These are phyloP conservation scores for Eupithecia pulchellata DNA, from an alignment of 2,888 invertebrate species.

Conservation along the genomic window DNA sequence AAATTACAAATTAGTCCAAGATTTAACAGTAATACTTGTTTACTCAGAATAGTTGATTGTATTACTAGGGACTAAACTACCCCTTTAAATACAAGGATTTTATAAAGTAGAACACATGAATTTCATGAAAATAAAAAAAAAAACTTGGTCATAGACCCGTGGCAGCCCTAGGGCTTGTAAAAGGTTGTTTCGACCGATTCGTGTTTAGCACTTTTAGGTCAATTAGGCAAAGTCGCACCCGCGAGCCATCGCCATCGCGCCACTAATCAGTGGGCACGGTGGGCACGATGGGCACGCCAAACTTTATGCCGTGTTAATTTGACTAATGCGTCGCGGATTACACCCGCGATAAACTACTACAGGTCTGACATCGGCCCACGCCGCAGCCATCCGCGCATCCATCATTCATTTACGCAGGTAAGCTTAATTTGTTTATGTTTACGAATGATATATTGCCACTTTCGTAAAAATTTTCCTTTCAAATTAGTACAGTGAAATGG, in stretches of 20 bases:
- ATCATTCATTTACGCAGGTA: conserved; percentile 59
- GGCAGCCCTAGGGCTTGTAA: conserved; percentile 72
- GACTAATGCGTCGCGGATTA: conserved; percentile 81
- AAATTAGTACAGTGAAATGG: conserved; percentile 43
- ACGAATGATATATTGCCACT: conserved; percentile 53
- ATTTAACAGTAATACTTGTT: no score
- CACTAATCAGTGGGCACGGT: conserved; percentile 73
- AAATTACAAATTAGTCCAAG: no score
- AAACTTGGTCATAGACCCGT: not conserved
- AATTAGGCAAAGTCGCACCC: conserved; percentile 83
- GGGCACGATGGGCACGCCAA: conserved; percentile 65
- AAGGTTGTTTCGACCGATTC: conserved; percentile 80
- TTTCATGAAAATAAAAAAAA: not conserved
- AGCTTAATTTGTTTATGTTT: conserved; percentile 62
- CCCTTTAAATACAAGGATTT: no score
- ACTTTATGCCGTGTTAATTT: conserved; percentile 85
- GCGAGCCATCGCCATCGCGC: conserved; percentile 54
- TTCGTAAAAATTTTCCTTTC: conserved; percentile 44
- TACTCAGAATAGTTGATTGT: no score
- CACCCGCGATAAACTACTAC: conserved; percentile 72
- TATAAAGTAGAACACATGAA: no score
- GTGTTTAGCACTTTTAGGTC: conserved; percentile 85
- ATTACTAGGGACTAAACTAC: no score
- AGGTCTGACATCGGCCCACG: conserved; percentile 58
- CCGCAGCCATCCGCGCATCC: conserved; percentile 57